Evolutionary conservation across 2,797 vertebrate species (phyloP).

Genomic region (Peromyscus eremicus): DNA sequence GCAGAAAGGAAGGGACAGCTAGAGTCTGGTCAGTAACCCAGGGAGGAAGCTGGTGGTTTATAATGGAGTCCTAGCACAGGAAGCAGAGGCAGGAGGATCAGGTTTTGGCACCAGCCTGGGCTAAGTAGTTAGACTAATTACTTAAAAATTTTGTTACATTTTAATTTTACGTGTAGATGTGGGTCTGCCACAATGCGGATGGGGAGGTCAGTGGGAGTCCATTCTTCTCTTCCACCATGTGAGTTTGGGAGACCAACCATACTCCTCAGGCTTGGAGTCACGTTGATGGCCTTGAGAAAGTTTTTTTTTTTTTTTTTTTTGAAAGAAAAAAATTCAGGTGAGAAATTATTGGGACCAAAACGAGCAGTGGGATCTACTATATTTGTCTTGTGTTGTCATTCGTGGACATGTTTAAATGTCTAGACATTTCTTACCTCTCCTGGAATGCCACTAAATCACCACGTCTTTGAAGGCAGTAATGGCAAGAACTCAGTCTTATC

Average conservation of each 20-base stretch:
- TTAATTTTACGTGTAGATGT: background rate
- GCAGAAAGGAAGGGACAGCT: background rate
- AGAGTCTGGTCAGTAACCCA: conserved; percentile 39
- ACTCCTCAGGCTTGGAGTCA: background rate
- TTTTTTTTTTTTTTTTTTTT: background rate
- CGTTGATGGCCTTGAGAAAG: background rate
- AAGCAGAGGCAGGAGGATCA: background rate
- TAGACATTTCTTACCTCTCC: conserved; percentile 3
- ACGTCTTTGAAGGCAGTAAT: conserved; percentile 64
- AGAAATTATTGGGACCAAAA: conserved; percentile 3
- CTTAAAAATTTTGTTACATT: background rate
- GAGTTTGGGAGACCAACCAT: background rate
- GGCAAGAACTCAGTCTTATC: conserved; percentile 52
- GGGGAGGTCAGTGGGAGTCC: background rate
- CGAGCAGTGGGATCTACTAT: background rate
- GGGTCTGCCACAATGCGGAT: background rate
- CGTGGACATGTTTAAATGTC: conserved; percentile 7
- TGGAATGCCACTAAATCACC: background rate
- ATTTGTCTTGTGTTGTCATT: background rate
- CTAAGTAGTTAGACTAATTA: background rate
- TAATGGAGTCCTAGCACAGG: background rate
- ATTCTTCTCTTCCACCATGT: background rate
- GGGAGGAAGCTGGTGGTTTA: background rate
- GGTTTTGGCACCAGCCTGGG: background rate
- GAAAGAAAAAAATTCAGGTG: background rate